Evolutionary conservation across 2,797 vertebrate species (phyloP), one percentile per base, ranked within the genome.

Genomic region (Okamejei kenojei): DNA sequence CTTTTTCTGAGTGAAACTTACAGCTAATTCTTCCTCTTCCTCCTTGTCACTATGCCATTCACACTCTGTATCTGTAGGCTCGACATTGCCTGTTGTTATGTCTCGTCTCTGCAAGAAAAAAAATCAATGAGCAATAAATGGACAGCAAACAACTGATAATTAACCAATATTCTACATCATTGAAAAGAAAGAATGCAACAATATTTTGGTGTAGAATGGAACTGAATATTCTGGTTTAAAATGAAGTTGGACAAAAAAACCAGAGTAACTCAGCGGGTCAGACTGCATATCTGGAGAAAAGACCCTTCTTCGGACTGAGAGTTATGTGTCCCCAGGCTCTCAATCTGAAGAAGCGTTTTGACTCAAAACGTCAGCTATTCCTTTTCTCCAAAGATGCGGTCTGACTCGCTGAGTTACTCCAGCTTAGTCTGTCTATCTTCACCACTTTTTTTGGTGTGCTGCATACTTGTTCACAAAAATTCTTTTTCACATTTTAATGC

Each of bases 31-130:
- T 26, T 99, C 99, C 73, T 99, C 99, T 19, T 99, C 98, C 54
- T 99, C 99, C 8, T 96, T 95, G 93, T 99, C 98, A 94, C 98
- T 98, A 93, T 97, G 97, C 99, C 98, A 99, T 65, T 98, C 98
- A 1, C 98, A 97, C 84, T 99, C 99, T 10, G 97, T 97, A 13
- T 99, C 99, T 94, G 98, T 98, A 54, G 99, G 99, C 94, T 99
- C 99, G 79, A 97, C 96, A 1, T 96, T 95, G 1, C 98, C 99
- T 13, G 96, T 97, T 94, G 99, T 96, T 94, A 99, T 96, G 0
- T 97, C 97, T 96, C 97, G 96, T 96, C 98, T 98, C 98, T 99
- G 94, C 15, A 73, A 29, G 2, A 84, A 93, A 93, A 68, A 6
- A 29, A 79, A 38, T 38, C 6, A 79, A 21, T 58, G 8, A 88